These are phyloP conservation scores for Brachionus plicatilis DNA, from an alignment of 1,140 invertebrate genomes.

Conservation along the genomic window DNA sequence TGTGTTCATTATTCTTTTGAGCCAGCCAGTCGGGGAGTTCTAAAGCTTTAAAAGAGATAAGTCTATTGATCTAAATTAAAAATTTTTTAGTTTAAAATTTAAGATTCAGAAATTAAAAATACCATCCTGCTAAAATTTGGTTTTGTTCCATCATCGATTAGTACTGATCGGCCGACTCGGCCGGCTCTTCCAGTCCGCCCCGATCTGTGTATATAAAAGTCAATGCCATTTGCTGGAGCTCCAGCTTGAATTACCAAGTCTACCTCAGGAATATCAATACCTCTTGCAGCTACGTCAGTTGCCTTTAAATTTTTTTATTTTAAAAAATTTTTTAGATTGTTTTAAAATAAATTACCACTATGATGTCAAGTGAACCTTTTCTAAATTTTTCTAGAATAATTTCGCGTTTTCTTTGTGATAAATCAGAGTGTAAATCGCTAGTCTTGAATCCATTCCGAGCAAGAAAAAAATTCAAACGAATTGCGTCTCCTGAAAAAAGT, in stretches of 20 bases:
- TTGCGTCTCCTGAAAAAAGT: conserved; percentile 25
- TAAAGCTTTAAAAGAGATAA: conserved; percentile 20
- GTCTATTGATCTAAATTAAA: not conserved
- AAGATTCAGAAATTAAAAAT: not conserved
- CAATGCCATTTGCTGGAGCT: conserved; percentile 44
- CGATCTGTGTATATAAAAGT: conserved; percentile 51
- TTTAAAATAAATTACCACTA: not conserved
- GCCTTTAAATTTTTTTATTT: conserved; percentile 58
- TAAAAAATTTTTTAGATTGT: too few species aligned
- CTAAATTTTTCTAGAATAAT: conserved; percentile 25
- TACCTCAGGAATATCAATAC: conserved; percentile 54
- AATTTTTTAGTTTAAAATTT: not conserved
- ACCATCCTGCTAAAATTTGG: not conserved
- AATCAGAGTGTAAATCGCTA: conserved; percentile 18
- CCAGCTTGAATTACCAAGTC: conserved; percentile 72
- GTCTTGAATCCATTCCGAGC: not conserved
- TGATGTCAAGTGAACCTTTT: not conserved
- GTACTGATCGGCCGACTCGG: conserved; percentile 43
- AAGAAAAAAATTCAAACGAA: not conserved
- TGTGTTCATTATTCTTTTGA: not conserved
- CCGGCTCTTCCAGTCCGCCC: conserved; percentile 54
- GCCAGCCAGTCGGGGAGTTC: not conserved
- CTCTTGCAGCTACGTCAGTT: conserved; percentile 55
- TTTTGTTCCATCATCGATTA: conserved; percentile 17
- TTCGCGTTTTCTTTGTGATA: conserved; percentile 10